phyloP scores from a whole-genome alignment of 2,797 vertebrate species.

The Philypnodon macrostomus region DNA sequence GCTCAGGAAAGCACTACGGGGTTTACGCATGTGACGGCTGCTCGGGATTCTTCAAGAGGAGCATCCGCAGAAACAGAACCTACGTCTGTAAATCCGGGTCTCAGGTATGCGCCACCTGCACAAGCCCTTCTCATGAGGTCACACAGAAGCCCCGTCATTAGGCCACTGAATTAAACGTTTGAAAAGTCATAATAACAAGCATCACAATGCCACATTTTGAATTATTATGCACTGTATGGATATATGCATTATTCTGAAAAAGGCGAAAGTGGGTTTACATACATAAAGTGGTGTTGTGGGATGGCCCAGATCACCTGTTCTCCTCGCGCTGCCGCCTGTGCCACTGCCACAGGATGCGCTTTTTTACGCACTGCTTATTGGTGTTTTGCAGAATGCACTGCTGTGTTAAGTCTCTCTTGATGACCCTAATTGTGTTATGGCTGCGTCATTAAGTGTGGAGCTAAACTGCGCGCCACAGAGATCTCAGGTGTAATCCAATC shows the following conservation, averaged over 20 bases:
- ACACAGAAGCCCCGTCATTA: too few relatives aligned
- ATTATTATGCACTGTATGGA: too few relatives aligned
- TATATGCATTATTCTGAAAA: background rate
- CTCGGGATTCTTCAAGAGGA: constrained; percentile 98
- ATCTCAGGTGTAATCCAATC: constrained; percentile 82
- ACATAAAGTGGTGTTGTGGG: too few relatives aligned
- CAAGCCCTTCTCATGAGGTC: too few relatives aligned
- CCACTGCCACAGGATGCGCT: constrained; percentile 24
- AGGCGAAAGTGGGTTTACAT: too few relatives aligned
- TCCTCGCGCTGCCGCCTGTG: too few relatives aligned
- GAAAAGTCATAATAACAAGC: too few relatives aligned
- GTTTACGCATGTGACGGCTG: constrained; percentile 98
- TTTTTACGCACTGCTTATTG: constrained; percentile 45
- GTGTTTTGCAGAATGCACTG: constrained; percentile 1
- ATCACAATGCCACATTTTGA: too few relatives aligned
- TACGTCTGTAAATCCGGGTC: constrained; percentile 99
- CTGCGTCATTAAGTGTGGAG: constrained; percentile 51
- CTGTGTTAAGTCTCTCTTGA: constrained; percentile 50
- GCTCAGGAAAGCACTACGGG: constrained; percentile 97
- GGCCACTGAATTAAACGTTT: too few relatives aligned
- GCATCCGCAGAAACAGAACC: constrained; percentile 94
- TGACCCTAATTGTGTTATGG: constrained; percentile 65
- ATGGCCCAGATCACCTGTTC: too few relatives aligned
- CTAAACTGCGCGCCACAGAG: constrained; percentile 60
- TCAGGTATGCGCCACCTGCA: constrained; percentile 80